Evolutionary conservation across 2,888 invertebrate genomes (phyloP).

Genomic region (Punctoribates punctum): DNA sequence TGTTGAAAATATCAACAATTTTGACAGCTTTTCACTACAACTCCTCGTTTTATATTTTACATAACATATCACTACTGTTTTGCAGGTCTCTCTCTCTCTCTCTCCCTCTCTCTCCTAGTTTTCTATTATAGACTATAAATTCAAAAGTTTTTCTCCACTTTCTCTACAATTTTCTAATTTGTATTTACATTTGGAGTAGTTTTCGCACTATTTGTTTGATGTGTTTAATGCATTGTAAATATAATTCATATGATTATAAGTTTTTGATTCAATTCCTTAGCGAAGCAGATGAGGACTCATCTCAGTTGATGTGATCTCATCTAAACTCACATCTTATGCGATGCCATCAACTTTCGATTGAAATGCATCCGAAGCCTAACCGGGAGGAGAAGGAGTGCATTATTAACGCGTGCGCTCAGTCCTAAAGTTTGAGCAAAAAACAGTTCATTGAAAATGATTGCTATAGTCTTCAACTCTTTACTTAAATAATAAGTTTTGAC

Average conservation of each 20-base stretch:
- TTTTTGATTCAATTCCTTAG: conserved; percentile 14
- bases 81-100: neutral
- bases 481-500: neutral
- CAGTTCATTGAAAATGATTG: neutral
- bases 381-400: conserved; percentile 20
- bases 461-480: neutral
- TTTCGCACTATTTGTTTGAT: conserved; percentile 32
- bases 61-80: neutral
- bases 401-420: conserved; percentile 22
- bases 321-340: neutral
- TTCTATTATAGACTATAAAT: neutral
- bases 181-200: conserved; percentile 19
- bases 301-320: conserved; percentile 10
- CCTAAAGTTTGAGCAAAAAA: neutral
- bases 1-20: neutral
- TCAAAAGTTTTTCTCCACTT: neutral
- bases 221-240: conserved; percentile 30
- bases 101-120: neutral
- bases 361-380: neutral
- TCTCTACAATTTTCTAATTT: conserved; percentile 2
- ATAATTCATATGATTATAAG: conserved; percentile 36
- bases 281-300: neutral
- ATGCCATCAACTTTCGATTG: conserved; percentile 1
- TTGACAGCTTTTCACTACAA: conserved; percentile 16
- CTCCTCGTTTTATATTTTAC: too few species aligned